Evolutionary conservation across 35 echinoderm and acorn worm genomes (phyloP), one percentile per base, ranked within the genome.

Genomic region (Apostichopus californicus): DNA sequence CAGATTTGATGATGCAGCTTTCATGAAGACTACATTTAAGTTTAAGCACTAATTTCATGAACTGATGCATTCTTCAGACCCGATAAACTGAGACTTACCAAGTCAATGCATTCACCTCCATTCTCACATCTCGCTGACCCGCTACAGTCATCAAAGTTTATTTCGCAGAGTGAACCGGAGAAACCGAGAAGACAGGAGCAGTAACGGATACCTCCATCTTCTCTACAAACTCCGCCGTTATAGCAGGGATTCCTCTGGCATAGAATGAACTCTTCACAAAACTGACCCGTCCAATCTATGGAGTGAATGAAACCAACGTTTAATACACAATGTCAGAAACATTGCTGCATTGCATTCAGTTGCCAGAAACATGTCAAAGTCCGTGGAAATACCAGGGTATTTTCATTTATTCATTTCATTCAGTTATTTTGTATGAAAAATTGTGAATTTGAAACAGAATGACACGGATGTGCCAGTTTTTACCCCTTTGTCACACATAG

Each of bases 251-350:
- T 26, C 21, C 58, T 59, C n/a, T 60, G 56, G 6, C 86, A 87
- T n/a, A 61, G 86, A 11, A 87, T 87, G 57, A 87, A 87, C 57
- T 87, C 86, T 59, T 87, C 86, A 87, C 86, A 87, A 71, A 66
- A 87, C 57, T 87, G 15, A n/a, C 86, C 86, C 10, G n/a, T 87
- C 86, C 86, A 87, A 87, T 87, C 86, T 87, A 18, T 83, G n/a
- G 5, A 86, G 23, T 22, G 18, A 23, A 55, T 46, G 0, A 0
- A 46, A 83, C 15, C 25, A 46, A 46, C 34, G 1, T 46, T 46
- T 46, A 46, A 46, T 46, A 46, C 34, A 46, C 34, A 75, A 75
- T 17, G 21, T 75, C 71, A 75, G 2, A 75, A 14, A 17, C 21
- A 75, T 75, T 14, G 21, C 21, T 75, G 34, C 1, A 46, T 46